phyloP scores from a whole-genome alignment of 1,140 invertebrate species.

The Aricia agestis region DNA sequence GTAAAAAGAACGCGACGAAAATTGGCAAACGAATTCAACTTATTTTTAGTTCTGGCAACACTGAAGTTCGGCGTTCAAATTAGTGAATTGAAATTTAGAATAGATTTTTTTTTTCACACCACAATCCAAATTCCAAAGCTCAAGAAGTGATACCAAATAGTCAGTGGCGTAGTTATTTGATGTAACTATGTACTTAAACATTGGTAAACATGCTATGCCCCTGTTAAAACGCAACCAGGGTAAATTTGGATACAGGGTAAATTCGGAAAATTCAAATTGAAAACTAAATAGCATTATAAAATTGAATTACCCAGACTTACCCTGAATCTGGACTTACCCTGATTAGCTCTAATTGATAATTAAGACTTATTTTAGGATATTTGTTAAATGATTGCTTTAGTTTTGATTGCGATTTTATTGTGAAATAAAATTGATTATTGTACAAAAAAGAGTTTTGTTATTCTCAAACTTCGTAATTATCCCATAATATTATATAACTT shows the following conservation, averaged over 20 bases:
- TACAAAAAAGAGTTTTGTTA: constrained; percentile 38
- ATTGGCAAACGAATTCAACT: neutral
- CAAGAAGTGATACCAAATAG: constrained; percentile 6
- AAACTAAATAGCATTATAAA: too few species aligned
- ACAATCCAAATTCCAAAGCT: constrained; percentile 1
- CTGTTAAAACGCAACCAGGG: too few species aligned
- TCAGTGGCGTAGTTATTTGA: neutral
- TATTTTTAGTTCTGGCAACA: neutral
- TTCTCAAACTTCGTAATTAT: constrained; percentile 21
- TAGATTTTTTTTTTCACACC: constrained; percentile 7
- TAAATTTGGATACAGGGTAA: too few species aligned
- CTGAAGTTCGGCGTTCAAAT: constrained; percentile 11
- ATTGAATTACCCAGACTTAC: neutral
- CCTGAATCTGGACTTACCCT: neutral
- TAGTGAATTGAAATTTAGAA: constrained; percentile 8
- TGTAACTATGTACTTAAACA: neutral
- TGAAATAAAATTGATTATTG: constrained; percentile 59
- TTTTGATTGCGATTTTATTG: constrained; percentile 70
- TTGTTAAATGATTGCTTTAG: constrained; percentile 62
- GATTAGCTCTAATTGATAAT: neutral
- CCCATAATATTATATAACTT: too few species aligned
- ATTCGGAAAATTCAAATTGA: too few species aligned
- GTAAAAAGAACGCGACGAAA: too few species aligned
- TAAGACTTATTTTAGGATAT: constrained; percentile 44
- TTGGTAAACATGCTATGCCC: neutral